Percentiles rank a stretch among this genome's conserved stretches.
phyloP scores from a whole-genome alignment of 2,888 invertebrate genomes.

The Idaea biselata region DNA sequence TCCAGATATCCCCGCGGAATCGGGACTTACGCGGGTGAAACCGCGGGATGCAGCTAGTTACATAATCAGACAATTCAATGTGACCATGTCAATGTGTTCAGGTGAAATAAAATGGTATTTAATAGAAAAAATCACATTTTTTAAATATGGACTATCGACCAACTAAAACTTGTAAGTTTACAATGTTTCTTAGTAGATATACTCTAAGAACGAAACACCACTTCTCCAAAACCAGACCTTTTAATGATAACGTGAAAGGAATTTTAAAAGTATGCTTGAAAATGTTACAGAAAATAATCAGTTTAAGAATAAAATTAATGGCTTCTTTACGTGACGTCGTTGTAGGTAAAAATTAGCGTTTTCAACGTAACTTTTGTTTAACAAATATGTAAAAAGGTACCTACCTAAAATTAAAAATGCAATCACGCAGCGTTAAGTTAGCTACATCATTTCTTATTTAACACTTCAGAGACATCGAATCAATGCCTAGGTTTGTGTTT shows the following conservation, averaged over 20 bases:
- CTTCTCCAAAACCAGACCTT: slow-evolving; percentile 6
- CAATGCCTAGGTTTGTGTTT: neutral
- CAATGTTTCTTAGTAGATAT: neutral
- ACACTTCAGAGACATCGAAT: too few species aligned
- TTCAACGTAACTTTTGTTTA: neutral
- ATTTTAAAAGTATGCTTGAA: slow-evolving; percentile 3
- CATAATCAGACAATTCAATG: too few species aligned
- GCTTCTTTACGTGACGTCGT: neutral
- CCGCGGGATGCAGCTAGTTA: too few species aligned
- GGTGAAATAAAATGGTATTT: too few species aligned
- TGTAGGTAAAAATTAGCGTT: neutral
- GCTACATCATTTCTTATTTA: neutral
- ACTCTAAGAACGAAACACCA: neutral
- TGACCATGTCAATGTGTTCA: too few species aligned
- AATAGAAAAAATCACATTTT: too few species aligned
- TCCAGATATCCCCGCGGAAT: too few species aligned
- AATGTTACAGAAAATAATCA: slow-evolving; percentile 3
- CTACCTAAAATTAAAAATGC: neutral
- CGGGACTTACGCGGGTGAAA: too few species aligned
- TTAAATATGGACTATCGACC: neutral
- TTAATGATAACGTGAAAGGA: slow-evolving; percentile 13
- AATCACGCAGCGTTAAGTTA: neutral
- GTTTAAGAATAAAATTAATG: neutral
- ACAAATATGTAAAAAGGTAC: neutral
- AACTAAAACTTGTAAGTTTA: neutral